Evolutionary conservation across 1,140 invertebrate species (phyloP).

Genomic region (Notospermus geniculatus): DNA sequence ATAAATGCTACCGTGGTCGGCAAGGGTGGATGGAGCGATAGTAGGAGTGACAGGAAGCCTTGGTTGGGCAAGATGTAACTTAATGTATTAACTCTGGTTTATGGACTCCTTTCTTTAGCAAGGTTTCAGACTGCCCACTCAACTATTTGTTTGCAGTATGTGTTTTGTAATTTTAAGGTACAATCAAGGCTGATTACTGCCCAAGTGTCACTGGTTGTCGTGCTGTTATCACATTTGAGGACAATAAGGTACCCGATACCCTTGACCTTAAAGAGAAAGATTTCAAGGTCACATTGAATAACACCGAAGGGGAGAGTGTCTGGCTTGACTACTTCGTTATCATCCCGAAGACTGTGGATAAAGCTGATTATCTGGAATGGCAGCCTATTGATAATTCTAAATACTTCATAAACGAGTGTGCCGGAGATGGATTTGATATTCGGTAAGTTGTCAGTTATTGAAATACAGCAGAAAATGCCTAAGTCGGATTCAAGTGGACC

Average conservation of each 20-base stretch:
- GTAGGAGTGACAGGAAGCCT: too few species aligned
- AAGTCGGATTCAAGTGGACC: too few species aligned
- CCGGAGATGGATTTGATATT: constrained; percentile 80
- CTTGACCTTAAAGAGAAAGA: constrained; percentile 36
- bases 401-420: constrained; percentile 86
- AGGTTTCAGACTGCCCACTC: too few species aligned
- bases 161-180: constrained; percentile 32
- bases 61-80: too few species aligned
- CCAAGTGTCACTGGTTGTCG: constrained; percentile 91
- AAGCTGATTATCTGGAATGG: constrained; percentile 64
- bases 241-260: constrained; percentile 20
- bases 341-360: constrained; percentile 74
- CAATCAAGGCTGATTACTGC: constrained; percentile 54
- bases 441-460: too few species aligned
- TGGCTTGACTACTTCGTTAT: constrained; percentile 72
- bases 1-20: too few species aligned
- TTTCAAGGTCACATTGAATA: constrained; percentile 43
- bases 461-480: too few species aligned
- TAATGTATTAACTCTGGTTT: too few species aligned
- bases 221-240: constrained; percentile 66
- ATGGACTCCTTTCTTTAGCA: too few species aligned
- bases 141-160: too few species aligned
- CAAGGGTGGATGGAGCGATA: too few species aligned
- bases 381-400: constrained; percentile 82
- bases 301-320: constrained; percentile 43